These are phyloP conservation scores for Mercenaria mercenaria DNA, from an alignment of 1,140 invertebrate species.

Conservation along the genomic window DNA sequence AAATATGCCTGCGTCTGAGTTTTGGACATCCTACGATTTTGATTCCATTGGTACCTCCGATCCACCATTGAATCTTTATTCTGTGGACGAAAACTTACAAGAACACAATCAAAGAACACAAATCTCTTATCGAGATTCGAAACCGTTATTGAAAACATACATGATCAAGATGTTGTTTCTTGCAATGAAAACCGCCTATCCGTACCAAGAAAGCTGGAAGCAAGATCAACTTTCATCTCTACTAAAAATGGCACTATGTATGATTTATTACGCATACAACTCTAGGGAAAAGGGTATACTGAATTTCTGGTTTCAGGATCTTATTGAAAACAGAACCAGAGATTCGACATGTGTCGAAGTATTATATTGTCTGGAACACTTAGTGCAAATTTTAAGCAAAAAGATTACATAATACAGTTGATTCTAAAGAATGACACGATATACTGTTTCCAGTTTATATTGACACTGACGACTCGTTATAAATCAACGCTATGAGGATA, in stretches of 20 bases:
- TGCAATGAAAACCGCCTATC: conserved; percentile 39
- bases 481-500: too few relatives aligned
- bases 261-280: conserved; percentile 30
- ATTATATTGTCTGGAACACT: background rate
- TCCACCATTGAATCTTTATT: too few relatives aligned
- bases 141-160: conserved; percentile 42
- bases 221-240: conserved; percentile 3
- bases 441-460: too few relatives aligned
- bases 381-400: conserved; percentile 2
- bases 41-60: too few relatives aligned
- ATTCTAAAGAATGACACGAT: too few relatives aligned
- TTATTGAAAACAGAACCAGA: conserved; percentile 40
- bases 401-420: too few relatives aligned
- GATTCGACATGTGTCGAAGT: conserved; percentile 35
- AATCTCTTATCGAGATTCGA: conserved; percentile 33
- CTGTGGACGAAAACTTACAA: too few relatives aligned
- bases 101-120: background rate
- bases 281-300: conserved; percentile 29
- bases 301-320: conserved; percentile 50
- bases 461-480: too few relatives aligned
- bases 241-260: conserved; percentile 16
- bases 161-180: conserved; percentile 51
- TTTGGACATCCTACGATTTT: too few relatives aligned
- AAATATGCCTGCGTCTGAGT: too few relatives aligned
- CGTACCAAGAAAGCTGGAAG: conserved; percentile 1